These are phyloP conservation scores for Dolichallabes microphthalmus DNA, from an alignment of 2,113 vertebrate species.

Conservation along the genomic window DNA sequence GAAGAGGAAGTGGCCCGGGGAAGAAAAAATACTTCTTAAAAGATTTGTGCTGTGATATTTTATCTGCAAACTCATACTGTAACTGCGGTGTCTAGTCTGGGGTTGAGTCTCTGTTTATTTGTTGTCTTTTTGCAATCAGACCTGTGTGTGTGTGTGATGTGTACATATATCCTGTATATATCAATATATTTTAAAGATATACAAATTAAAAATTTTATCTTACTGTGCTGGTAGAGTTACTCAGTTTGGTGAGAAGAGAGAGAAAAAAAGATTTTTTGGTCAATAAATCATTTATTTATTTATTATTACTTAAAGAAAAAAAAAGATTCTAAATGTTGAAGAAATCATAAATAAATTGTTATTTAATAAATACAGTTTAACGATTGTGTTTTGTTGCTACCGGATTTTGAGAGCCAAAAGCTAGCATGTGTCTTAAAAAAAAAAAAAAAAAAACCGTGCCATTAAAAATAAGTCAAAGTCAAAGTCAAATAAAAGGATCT, in stretches of 20 bases:
- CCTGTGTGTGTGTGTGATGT: constrained; percentile 68
- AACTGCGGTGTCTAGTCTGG: constrained; percentile 50
- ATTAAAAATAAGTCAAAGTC: constrained; percentile 52
- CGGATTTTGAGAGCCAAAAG: constrained; percentile 36
- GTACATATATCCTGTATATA: constrained; percentile 54
- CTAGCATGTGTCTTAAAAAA: constrained; percentile 49
- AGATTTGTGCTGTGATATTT: constrained; percentile 55
- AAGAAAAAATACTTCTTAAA: constrained; percentile 45
- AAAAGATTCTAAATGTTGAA: constrained; percentile 61
- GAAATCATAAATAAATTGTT: constrained; percentile 56
- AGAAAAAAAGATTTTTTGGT: constrained; percentile 41
- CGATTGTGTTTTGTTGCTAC: constrained; percentile 40
- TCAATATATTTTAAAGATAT: constrained; percentile 51
- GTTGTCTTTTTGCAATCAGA: constrained; percentile 70
- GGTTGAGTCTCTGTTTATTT: constrained; percentile 56
- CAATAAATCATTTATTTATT: constrained; percentile 63
- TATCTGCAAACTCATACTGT: constrained; percentile 52
- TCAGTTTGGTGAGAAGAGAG: constrained; percentile 60
- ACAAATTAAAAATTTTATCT: constrained; percentile 66
- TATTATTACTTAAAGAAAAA: constrained; percentile 64
- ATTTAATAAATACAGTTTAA: constrained; percentile 52
- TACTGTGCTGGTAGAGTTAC: constrained; percentile 66
- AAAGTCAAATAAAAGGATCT: constrained; percentile 57
- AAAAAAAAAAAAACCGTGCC: constrained; percentile 60
- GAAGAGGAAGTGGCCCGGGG: constrained; percentile 68